Evolutionary conservation across 2,888 invertebrate species (phyloP).

Genomic region (Ypsolopha sequella): DNA sequence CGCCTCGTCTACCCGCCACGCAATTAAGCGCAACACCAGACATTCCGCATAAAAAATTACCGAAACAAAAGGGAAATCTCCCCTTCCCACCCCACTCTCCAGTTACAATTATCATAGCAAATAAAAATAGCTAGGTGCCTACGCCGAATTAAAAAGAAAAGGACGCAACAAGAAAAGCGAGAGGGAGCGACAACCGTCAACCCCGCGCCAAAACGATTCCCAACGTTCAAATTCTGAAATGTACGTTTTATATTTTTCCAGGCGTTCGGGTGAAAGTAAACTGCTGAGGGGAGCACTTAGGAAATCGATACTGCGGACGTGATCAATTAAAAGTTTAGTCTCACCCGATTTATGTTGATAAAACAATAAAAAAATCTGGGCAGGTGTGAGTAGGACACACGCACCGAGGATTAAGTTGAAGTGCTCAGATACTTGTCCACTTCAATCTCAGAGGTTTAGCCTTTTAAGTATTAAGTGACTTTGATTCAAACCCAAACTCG

Average conservation of each 20-base stretch:
- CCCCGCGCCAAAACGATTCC: slow-evolving; percentile 22
- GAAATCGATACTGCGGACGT: slow-evolving; percentile 34
- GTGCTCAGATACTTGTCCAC: no score
- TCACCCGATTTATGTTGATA: no score
- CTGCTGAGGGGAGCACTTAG: slow-evolving; percentile 26
- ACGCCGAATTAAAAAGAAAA: slow-evolving; percentile 67
- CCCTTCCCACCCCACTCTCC: slow-evolving; percentile 24
- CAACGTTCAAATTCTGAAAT: slow-evolving; percentile 32
- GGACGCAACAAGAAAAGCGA: slow-evolving; percentile 54
- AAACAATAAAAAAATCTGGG: no score
- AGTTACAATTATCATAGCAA: slow-evolving; percentile 69
- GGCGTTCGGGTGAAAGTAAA: slow-evolving; percentile 16
- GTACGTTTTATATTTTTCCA: slow-evolving; percentile 37
- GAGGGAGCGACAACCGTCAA: slow-evolving; percentile 41
- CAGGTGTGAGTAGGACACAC: no score
- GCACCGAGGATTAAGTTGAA: no score
- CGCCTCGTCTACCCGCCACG: slow-evolving; percentile 25
- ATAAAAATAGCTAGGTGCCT: slow-evolving; percentile 53
- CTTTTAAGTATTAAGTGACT: no score
- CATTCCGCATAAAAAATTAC: slow-evolving; percentile 56
- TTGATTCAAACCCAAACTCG: no score
- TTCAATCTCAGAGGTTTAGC: no score
- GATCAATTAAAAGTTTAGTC: slow-evolving; percentile 26
- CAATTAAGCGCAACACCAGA: slow-evolving; percentile 66
- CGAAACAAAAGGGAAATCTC: slow-evolving; percentile 56